Evolutionary conservation across 2,797 vertebrate genomes (phyloP).

Genomic region (Fratercula arctica): DNA sequence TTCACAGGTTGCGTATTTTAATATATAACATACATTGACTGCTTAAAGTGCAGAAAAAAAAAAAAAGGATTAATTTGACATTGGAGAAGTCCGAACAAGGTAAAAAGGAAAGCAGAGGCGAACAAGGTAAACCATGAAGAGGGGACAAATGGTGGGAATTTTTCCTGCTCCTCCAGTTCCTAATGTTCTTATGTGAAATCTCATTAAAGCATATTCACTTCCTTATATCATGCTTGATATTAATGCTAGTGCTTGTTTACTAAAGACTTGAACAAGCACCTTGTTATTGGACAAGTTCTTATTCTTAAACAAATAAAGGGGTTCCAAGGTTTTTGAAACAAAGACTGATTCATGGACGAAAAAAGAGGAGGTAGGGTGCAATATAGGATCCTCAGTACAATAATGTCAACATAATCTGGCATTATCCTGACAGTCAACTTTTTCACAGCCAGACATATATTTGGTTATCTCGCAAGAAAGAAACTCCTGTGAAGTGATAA

Average conservation of each 20-base stretch:
- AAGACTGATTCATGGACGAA: not conserved
- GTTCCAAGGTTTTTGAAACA: not conserved
- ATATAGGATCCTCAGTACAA: not conserved
- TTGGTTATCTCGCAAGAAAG: not conserved
- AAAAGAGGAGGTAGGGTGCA: not conserved
- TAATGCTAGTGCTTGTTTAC: not conserved
- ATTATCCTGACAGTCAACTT: not conserved
- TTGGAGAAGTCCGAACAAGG: not conserved
- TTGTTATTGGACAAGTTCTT: not conserved
- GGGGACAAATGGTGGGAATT: not conserved
- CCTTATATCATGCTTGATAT: not conserved
- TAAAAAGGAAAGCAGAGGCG: not conserved
- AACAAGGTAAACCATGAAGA: not conserved
- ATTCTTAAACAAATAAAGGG: not conserved
- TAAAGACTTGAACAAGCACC: not conserved
- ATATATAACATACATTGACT: not conserved
- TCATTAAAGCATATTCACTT: not conserved
- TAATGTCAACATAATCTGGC: not conserved
- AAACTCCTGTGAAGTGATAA: not conserved
- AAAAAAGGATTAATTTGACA: not conserved
- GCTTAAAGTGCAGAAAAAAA: not conserved
- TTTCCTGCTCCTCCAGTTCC: not conserved
- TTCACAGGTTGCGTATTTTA: not conserved
- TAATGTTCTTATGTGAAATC: not conserved
- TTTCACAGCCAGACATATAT: not conserved